Evolutionary conservation across 37 sponge, comb jelly and placozoan genomes (phyloP).

Genomic region (Trichoplax adhaerens): DNA sequence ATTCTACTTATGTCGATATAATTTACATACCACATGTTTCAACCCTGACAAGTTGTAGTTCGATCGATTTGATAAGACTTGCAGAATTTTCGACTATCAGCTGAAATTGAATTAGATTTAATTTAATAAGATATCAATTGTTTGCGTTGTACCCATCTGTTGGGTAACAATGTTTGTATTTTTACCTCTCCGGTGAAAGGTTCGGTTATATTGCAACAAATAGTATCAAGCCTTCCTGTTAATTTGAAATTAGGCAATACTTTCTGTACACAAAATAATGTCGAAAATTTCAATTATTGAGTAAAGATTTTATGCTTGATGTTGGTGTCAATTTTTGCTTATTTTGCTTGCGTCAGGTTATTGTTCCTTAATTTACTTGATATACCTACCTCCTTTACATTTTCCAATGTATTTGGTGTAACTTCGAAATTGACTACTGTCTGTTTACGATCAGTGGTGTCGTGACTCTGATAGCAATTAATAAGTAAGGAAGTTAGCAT

Average conservation of each 20-base stretch:
- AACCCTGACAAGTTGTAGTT: slow-evolving; percentile 87
- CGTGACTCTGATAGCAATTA: neutral
- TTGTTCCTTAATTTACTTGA: slow-evolving; percentile 46
- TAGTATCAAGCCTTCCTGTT: slow-evolving; percentile 65
- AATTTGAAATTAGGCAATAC: slow-evolving; percentile 6
- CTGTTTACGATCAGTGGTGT: slow-evolving; percentile 7
- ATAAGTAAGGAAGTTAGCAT: neutral
- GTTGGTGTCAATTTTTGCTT: too few relatives aligned
- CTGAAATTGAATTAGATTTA: slow-evolving; percentile 1
- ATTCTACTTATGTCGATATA: too few relatives aligned
- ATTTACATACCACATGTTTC: slow-evolving; percentile 59
- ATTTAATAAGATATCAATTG: too few relatives aligned
- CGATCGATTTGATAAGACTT: slow-evolving; percentile 73
- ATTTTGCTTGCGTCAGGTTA: too few relatives aligned
- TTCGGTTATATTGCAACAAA: slow-evolving; percentile 57
- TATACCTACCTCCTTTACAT: slow-evolving; percentile 40
- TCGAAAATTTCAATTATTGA: too few relatives aligned
- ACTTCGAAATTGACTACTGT: slow-evolving; percentile 56
- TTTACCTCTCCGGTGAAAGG: too few relatives aligned
- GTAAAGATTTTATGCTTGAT: too few relatives aligned
- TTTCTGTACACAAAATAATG: too few relatives aligned
- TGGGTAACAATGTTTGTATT: too few relatives aligned
- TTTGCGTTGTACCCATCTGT: too few relatives aligned
- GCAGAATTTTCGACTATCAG: slow-evolving; percentile 46
- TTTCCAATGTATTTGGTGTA: slow-evolving; percentile 62